These are phyloP conservation scores for Danio jaintianensis DNA, from an alignment of 2,797 vertebrate genomes.

Conservation along the genomic window DNA sequence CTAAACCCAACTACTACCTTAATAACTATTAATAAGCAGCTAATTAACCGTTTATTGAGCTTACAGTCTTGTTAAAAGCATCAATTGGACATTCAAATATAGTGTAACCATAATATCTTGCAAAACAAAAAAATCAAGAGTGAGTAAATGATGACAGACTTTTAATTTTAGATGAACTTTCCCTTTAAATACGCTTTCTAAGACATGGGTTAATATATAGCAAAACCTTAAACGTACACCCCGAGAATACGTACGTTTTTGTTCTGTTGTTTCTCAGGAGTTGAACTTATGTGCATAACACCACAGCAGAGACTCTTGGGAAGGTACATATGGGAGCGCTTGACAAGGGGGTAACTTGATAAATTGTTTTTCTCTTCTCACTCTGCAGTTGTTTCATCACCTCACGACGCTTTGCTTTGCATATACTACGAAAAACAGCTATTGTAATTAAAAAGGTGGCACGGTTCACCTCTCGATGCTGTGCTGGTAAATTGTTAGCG, in stretches of 20 bases:
- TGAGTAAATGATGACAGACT: too few relatives aligned
- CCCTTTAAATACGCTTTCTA: slow-evolving; percentile 13
- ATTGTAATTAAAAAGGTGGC: slow-evolving; percentile 63
- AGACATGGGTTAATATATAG: neutral
- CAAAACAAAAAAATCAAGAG: too few relatives aligned
- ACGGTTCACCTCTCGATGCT: slow-evolving; percentile 61
- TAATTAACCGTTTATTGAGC: too few relatives aligned
- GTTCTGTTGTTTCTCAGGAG: slow-evolving; percentile 20
- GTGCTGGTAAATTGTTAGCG: slow-evolving; percentile 63
- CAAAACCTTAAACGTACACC: neutral
- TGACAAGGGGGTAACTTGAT: slow-evolving; percentile 53
- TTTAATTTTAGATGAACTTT: too few relatives aligned
- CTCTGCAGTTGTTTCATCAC: slow-evolving; percentile 60
- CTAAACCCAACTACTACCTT: too few relatives aligned
- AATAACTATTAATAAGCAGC: too few relatives aligned
- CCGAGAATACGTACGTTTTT: neutral
- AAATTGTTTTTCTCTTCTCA: slow-evolving; percentile 59
- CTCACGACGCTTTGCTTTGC: slow-evolving; percentile 57
- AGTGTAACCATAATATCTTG: too few relatives aligned
- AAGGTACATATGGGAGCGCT: slow-evolving; percentile 51
- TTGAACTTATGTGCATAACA: slow-evolving; percentile 42
- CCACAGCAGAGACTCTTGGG: slow-evolving; percentile 16
- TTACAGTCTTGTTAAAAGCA: too few relatives aligned
- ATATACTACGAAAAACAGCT: slow-evolving; percentile 63
- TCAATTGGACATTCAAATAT: too few relatives aligned